Percentiles rank a stretch among this genome's conserved stretches.
These are phyloP conservation scores for Pomacea canaliculata DNA, from an alignment of 2,888 invertebrate species.

Conservation along the genomic window DNA sequence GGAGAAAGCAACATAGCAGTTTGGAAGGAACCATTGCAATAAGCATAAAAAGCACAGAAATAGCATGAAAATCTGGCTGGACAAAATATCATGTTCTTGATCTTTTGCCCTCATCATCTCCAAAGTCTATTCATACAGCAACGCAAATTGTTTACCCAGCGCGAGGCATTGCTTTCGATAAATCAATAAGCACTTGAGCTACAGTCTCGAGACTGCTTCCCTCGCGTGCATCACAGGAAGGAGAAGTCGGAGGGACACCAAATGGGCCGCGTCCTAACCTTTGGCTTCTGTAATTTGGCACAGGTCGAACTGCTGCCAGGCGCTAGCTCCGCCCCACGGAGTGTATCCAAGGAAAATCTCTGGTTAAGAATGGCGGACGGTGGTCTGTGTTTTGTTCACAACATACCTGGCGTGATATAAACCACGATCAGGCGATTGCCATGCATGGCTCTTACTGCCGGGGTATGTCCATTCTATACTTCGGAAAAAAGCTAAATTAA, in stretches of 20 bases:
- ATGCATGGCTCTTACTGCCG: too few relatives aligned
- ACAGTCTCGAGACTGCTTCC: too few relatives aligned
- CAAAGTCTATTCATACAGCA: neutral
- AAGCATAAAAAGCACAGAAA: neutral
- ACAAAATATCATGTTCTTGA: neutral
- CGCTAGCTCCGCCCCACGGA: too few relatives aligned
- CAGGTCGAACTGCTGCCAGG: too few relatives aligned
- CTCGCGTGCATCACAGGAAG: neutral
- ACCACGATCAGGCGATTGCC: too few relatives aligned
- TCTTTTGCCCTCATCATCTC: slow-evolving; percentile 5
- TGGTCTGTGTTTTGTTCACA: too few relatives aligned
- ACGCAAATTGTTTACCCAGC: neutral
- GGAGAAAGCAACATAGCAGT: neutral
- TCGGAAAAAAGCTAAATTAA: too few relatives aligned
- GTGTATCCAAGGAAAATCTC: too few relatives aligned
- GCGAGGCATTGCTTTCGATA: neutral
- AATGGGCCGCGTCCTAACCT: neutral
- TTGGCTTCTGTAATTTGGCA: neutral
- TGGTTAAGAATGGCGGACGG: too few relatives aligned
- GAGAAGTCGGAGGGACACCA: neutral
- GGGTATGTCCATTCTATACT: too few relatives aligned
- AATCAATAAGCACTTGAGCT: too few relatives aligned
- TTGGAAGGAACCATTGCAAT: neutral
- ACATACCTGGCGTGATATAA: too few relatives aligned
- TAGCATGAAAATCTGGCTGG: neutral